Evolutionary conservation across 2,797 vertebrate genomes (phyloP), one percentile per base, ranked within the genome.

Genomic region (Spondyliosoma cantharus): DNA sequence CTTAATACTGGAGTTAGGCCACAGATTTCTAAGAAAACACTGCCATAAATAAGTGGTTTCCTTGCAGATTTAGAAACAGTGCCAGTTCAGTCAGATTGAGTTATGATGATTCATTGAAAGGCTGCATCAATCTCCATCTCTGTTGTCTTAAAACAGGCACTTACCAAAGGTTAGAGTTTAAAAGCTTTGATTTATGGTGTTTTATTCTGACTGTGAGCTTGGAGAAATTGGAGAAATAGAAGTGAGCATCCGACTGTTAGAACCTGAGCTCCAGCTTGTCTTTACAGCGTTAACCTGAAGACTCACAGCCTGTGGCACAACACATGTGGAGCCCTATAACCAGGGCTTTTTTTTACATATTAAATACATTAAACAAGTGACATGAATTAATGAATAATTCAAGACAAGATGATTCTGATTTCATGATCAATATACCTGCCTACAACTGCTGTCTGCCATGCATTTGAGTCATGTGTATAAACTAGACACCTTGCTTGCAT

Each of bases 31-130:
- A 49, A 64, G 65, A 74, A 82, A 88, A 72, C 80, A 63, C 1
- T 74, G 43, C 61, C 62, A 70, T 50, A n/a, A 85, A 84, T 84
- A 11, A 70, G 75, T 68, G 25, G 62, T 78, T 87, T 84, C 74
- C 71, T 79, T 70, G 69, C 16, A 54, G 57, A 61, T 60, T 88
- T 57, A 54, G 19, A 72, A 59, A 65, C 25, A 0, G 22, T 63
- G 59, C 85, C 86, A 81, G 22, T 49, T 76, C 52, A 43, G 42
- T 75, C 70, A 25, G 43, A 22, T 14, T 78, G 62, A 77, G 81
- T 78, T 78, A 42, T 12, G 19, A 76, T 5, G 1, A 69, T 63
- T 42, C 4, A 29, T 37, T 54, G 1, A 64, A 67, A 24, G 20
- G 7, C 66, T 76, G 53, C 53, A n/a, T 46, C 45, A 46, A n/a